Evolutionary conservation across 2,113 vertebrate genomes (phyloP).

Genomic region (Marmota flaviventris): DNA sequence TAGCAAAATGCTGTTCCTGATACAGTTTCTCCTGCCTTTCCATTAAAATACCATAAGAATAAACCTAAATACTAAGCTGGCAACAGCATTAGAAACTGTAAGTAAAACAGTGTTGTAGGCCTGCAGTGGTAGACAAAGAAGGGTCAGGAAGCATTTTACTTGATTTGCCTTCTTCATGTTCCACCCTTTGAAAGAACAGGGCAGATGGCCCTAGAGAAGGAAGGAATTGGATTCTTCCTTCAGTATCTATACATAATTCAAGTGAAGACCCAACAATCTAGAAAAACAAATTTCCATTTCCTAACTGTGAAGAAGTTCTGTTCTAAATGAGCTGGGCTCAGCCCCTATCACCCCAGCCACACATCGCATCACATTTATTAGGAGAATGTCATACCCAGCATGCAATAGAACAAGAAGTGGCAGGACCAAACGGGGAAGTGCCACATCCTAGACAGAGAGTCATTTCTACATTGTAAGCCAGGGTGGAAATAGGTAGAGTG

Average conservation of each 20-base stretch:
- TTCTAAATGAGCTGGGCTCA: neutral
- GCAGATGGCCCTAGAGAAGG: constrained; percentile 6
- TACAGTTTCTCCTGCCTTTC: neutral
- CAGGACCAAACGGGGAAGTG: neutral
- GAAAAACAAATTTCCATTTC: constrained; percentile 47
- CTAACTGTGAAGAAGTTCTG: neutral
- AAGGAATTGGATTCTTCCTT: constrained; percentile 55
- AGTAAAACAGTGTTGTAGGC: neutral
- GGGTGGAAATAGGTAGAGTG: neutral
- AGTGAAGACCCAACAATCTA: neutral
- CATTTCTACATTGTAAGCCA: neutral
- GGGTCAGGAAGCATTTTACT: neutral
- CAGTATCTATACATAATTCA: constrained; percentile 49
- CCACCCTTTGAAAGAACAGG: neutral
- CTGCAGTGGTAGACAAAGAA: neutral
- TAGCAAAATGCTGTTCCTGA: neutral
- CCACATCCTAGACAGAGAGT: neutral
- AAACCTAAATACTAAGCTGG: constrained; percentile 13
- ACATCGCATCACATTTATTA: neutral
- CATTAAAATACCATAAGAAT: neutral
- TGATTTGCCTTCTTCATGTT: constrained; percentile 14
- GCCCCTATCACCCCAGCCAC: neutral
- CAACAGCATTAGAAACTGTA: neutral
- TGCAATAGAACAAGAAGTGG: neutral
- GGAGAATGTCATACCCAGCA: neutral